These are phyloP conservation scores for Girardia tigrina DNA, from an alignment of 2,888 invertebrate species.

Conservation along the genomic window DNA sequence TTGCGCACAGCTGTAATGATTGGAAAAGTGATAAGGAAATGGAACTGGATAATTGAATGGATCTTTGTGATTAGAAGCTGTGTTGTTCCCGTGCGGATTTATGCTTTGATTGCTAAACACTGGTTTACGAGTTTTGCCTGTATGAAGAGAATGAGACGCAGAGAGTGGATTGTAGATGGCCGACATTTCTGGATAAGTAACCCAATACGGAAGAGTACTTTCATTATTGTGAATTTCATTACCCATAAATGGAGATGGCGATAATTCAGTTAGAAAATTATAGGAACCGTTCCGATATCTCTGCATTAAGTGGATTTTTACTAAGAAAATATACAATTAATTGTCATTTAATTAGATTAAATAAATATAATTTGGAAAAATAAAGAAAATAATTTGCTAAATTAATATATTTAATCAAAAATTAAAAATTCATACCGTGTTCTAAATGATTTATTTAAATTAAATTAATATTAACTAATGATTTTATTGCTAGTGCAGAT, in stretches of 20 bases:
- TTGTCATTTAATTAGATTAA: no score
- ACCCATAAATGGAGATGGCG: not conserved
- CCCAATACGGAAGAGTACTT: not conserved
- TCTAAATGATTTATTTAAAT: no score
- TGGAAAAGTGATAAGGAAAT: slow-evolving; percentile 14
- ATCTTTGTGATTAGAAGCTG: not conserved
- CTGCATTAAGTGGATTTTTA: no score
- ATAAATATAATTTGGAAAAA: no score
- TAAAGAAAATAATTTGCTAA: no score
- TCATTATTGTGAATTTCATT: slow-evolving; percentile 1
- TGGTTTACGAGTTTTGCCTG: not conserved
- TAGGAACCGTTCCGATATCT: not conserved
- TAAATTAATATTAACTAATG: no score
- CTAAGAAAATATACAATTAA: no score
- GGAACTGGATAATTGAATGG: slow-evolving; percentile 31
- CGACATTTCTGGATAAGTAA: not conserved
- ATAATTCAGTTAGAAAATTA: not conserved
- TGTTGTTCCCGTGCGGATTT: not conserved
- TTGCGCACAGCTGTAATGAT: slow-evolving; percentile 40
- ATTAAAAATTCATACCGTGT: no score
- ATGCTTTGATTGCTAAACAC: not conserved
- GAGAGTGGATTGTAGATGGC: not conserved
- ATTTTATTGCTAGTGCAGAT: no score
- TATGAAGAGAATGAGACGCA: not conserved
- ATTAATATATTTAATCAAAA: no score